Evolutionary conservation across 2,797 vertebrate species (phyloP), one percentile per base, ranked within the genome.

Genomic region (Agapornis canus): DNA sequence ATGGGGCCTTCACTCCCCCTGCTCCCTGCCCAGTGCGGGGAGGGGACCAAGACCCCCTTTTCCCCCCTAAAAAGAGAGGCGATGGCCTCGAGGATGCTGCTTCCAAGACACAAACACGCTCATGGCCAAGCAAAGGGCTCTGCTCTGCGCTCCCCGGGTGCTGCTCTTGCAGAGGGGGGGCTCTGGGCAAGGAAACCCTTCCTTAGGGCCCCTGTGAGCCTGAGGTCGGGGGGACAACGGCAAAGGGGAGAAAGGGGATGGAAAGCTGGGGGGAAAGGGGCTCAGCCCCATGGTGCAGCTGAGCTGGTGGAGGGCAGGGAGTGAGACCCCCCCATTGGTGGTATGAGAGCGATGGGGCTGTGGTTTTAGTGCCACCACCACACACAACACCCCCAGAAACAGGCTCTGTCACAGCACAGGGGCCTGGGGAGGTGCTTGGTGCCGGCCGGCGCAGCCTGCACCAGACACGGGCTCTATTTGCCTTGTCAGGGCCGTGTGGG

Each of bases 251-350:
- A 60, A 14, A 25, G 6, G 13, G 27, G n/a, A 5, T 37, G 49
- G 68, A 35, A 83, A 60, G 15, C 4, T 10, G 10, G 7, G 6
- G 27, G 26, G 35, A 17, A 7, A 35, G 35, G n/a, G 32, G 5
- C 52, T 78, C 8, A 2, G 49, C 35, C 40, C 52, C 68, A 37
- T 10, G 47, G 31, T 29, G 64, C 82, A 54, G 31, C 0, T 29
- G 61, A 47, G 40, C 40, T 49, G 47, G 37, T 2, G 8, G 56
- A 59, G 31, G 47, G 42, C 4, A 1, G 25, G 37, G 49, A 65
- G 10, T 0, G 0, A 78, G 18, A 21, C 10, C 26, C 65, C 5
- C 22, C 5, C 20, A 66, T 15, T 12, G n/a, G 35, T 16, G 32
- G 40, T 5, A 9, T 14, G 7, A n/a, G 42, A 29, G 45, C 0